Conservation (phyloP, 2,797 vertebrate species). For the Rhodeus uyekii region DNA sequence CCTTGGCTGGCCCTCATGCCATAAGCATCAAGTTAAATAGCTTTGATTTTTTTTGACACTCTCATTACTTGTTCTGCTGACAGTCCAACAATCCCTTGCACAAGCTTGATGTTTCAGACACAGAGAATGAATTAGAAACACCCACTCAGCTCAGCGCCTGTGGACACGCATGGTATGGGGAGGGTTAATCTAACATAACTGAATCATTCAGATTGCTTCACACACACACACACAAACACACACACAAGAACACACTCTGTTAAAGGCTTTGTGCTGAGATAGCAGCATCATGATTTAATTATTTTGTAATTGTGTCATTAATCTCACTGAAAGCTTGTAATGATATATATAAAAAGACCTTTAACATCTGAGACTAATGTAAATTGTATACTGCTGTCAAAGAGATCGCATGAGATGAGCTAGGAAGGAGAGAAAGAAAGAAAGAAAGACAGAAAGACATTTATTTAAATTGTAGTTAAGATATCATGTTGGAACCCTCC, state of each 20-base stretch:
- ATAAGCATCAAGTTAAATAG: neutral
- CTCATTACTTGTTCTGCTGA: neutral
- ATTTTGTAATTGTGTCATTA: neutral
- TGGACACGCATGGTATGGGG: neutral
- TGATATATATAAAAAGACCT: neutral
- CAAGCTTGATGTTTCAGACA: neutral
- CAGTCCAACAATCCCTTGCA: neutral
- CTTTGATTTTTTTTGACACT: neutral
- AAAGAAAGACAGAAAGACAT: neutral
- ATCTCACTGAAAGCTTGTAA: conserved; percentile 15
- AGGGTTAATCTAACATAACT: conserved; percentile 5
- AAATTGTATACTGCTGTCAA: conserved; percentile 42
- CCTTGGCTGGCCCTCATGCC: neutral
- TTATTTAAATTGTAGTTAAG: too few species aligned
- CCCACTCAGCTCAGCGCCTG: neutral
- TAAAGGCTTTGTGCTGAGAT: conserved; percentile 9
- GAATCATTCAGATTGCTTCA: neutral
- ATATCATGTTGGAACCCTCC: too few species aligned
- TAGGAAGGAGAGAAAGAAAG: neutral
- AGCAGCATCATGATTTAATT: neutral
- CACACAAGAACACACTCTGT: neutral
- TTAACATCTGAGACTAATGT: conserved; percentile 26
- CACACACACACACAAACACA: neutral
- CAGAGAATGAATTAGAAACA: neutral
- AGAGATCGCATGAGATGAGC: neutral